A percentile compares a stretch with the other conserved stretches of the same genome.
Evolutionary conservation across 2,888 invertebrate genomes (phyloP).

Genomic region (Xestia ashworthii): DNA sequence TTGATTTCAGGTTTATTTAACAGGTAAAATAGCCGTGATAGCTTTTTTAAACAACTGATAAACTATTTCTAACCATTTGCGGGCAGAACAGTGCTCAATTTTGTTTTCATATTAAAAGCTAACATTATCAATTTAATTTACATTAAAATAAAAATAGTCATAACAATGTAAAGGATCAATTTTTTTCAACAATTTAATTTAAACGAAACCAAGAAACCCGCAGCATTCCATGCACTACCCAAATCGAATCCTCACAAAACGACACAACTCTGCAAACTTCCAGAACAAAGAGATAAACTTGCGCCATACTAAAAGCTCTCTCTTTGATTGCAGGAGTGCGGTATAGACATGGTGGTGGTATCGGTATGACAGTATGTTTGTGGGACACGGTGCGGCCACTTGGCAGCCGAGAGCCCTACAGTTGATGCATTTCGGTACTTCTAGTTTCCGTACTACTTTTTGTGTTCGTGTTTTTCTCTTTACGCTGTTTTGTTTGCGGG

Average conservation of each 20-base stretch:
- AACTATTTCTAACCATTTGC: not conserved
- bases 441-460: slow-evolving; percentile 69
- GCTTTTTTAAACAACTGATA: not conserved
- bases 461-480: slow-evolving; percentile 59
- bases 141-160: not conserved
- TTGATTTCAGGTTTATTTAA: not conserved
- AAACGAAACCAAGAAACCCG: slow-evolving; percentile 7
- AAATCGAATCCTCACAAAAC: slow-evolving; percentile 51
- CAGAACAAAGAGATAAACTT: slow-evolving; percentile 74
- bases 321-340: slow-evolving; percentile 81
- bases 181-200: not conserved
- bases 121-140: not conserved
- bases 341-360: slow-evolving; percentile 59
- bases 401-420: slow-evolving; percentile 74
- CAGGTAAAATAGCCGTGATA: not conserved
- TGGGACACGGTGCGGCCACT: slow-evolving; percentile 73
- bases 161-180: not conserved
- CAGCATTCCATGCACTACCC: slow-evolving; percentile 20
- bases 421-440: slow-evolving; percentile 82
- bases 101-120: not conserved
- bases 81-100: not conserved
- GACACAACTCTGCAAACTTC: slow-evolving; percentile 37
- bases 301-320: slow-evolving; percentile 81
- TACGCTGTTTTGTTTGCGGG: slow-evolving; percentile 44
- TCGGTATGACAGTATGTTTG: slow-evolving; percentile 66